Base-by-base conservation (phyloP, 2,797 vertebrate species). In the Tolypeutes matacus region DNA sequence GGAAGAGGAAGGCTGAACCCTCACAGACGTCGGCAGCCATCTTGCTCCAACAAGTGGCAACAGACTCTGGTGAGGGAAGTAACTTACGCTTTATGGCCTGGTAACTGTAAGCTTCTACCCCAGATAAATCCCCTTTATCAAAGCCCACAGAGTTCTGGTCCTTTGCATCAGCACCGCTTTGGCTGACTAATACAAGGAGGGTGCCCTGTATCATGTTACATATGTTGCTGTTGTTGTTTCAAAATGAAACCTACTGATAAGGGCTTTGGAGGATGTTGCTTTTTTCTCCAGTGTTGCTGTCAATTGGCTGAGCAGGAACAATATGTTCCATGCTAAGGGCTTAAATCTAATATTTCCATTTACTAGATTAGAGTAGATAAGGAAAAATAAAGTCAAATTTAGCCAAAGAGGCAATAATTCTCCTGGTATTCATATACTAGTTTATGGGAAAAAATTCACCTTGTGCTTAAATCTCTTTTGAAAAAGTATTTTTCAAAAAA, bases 391-490 rank as follows among this genome's bases (percentile, higher is more conserved):
- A 92, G 77, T 85, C 72, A 72, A 86, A 67, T 85, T 81, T 91
- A 78, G 39, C 23, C 73, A 86, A 93, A 15, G 64, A 60, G 34
- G 67, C 25, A 94, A 69, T 92, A 87, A 86, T 87, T 95, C 29
- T 89, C 10, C 56, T 94, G 34, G 36, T 53, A 87, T 83, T 92
- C 80, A 67, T 92, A 91, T 90, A 72, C 56, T 70, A 85, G 77
- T 77, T 53, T 80, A 46, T 27, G 49, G 46, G 34, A 39, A 51
- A 84, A n/a, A 92, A 86, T 95, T 27, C 56, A 86, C 78, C 91
- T 93, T 93, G 36, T 67, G 51, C 21, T 87, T 93, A 89, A 58
- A 91, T 80, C 58, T 80, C 49, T 89, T n/a, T n/a, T n/a, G n/a
- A n/a, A n/a, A n/a, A n/a, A n/a, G n/a, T n/a, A n/a, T n/a, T n/a